A percentile compares a stretch with the other conserved stretches of the same genome.
phyloP scores from a whole-genome alignment of 2,797 vertebrate genomes.

The Diceros bicornis region DNA sequence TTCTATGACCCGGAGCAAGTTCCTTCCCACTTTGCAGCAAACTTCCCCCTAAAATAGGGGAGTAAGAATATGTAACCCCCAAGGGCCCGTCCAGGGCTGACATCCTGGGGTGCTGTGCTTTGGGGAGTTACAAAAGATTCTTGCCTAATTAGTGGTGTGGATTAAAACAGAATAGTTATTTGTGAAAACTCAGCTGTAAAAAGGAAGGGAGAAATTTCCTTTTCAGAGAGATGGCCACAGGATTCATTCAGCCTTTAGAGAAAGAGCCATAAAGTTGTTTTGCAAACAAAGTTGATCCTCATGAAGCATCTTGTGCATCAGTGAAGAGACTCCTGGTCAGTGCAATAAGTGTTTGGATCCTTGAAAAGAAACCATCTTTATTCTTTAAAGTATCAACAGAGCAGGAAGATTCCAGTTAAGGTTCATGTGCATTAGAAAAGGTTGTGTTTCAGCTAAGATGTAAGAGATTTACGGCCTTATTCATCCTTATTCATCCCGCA shows the following conservation, averaged over 20 bases:
- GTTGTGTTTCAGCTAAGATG: not conserved
- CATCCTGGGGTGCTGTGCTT: rapidly evolving
- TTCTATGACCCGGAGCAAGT: not conserved
- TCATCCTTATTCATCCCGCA: not conserved
- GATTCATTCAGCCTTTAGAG: not conserved
- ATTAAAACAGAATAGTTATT: not conserved
- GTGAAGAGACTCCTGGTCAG: not conserved
- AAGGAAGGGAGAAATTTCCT: not conserved
- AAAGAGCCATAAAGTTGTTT: not conserved
- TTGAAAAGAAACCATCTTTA: not conserved
- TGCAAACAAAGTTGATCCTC: not conserved
- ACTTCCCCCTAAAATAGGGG: not conserved
- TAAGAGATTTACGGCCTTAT: not conserved
- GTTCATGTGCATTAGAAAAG: not conserved
- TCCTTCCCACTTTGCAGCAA: not conserved
- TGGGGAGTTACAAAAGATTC: not conserved
- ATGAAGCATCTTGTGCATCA: not conserved
- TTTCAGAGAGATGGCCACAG: not conserved
- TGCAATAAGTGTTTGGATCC: not conserved
- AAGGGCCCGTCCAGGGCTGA: not conserved
- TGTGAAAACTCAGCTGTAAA: not conserved
- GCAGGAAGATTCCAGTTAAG: not conserved
- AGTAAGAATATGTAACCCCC: not conserved
- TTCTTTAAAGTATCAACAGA: not conserved
- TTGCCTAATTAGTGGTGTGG: no score